Evolutionary conservation across 2,888 invertebrate species (phyloP).

Genomic region (Dynastes grantii): DNA sequence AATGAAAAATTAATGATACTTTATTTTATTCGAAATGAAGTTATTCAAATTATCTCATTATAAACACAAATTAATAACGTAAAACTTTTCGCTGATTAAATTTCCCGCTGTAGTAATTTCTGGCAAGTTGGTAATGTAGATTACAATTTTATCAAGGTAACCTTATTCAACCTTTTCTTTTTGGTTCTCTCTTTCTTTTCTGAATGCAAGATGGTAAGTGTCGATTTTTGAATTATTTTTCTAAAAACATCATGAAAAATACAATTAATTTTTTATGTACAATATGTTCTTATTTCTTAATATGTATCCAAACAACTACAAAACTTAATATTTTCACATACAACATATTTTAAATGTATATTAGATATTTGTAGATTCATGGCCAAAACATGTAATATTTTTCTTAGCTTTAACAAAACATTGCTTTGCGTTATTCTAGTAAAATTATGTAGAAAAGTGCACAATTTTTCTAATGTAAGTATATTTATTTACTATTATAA

Average conservation of each 20-base stretch:
- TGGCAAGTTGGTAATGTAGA: background rate
- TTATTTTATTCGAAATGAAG: background rate
- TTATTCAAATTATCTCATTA: background rate
- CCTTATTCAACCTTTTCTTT: background rate
- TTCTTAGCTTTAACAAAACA: no score
- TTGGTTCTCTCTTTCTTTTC: background rate
- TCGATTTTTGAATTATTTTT: constrained; percentile 18
- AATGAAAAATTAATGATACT: background rate
- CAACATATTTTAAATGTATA: no score
- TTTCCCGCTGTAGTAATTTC: background rate
- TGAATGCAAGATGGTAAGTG: constrained; percentile 6
- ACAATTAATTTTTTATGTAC: background rate
- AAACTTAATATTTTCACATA: background rate
- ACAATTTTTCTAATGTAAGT: background rate
- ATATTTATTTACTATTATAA: background rate
- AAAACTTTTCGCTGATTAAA: background rate
- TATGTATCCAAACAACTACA: background rate
- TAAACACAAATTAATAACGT: background rate
- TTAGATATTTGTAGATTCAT: no score
- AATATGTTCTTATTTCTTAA: background rate
- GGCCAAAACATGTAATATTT: no score
- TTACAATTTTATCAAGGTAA: background rate
- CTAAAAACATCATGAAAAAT: background rate
- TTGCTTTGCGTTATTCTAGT: no score
- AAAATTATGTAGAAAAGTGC: no score